Percentiles rank a stretch among this genome's conserved stretches.
Evolutionary conservation across 2,113 vertebrate species (phyloP).

Genomic region (Percina caprodes): DNA sequence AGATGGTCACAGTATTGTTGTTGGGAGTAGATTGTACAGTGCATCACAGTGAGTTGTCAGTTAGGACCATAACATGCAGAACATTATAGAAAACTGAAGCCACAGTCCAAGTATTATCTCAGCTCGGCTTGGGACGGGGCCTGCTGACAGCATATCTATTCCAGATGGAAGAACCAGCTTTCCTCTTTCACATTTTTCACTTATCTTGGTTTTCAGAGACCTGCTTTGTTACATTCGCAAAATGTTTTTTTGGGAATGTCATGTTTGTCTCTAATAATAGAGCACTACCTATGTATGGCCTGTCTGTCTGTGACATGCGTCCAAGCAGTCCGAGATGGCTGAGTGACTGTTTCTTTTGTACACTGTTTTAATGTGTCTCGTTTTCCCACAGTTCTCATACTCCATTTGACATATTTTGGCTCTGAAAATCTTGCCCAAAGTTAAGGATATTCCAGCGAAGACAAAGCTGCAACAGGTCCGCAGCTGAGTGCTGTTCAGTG

Average conservation of each 20-base stretch:
- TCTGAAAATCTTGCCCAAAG: constrained; percentile 2
- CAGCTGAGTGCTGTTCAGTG: constrained; percentile 47
- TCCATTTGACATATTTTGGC: constrained; percentile 33
- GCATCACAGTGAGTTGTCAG: constrained; percentile 20
- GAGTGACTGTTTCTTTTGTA: constrained; percentile 6
- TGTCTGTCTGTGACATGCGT: not conserved
- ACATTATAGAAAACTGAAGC: constrained; percentile 44
- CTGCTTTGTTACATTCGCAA: constrained; percentile 7
- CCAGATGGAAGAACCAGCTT: constrained; percentile 66
- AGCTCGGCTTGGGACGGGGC: constrained; percentile 26
- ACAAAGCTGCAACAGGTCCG: constrained; percentile 7
- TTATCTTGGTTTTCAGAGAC: constrained; percentile 28
- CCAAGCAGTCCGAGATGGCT: not conserved
- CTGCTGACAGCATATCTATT: constrained; percentile 48
- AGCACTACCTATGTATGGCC: not conserved
- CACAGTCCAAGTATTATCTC: constrained; percentile 52
- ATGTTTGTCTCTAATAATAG: constrained; percentile 18
- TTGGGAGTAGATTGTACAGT: constrained; percentile 10
- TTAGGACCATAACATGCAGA: constrained; percentile 31
- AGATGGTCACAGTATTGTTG: constrained; percentile 21
- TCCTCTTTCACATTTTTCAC: constrained; percentile 34
- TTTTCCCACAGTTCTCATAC: not conserved
- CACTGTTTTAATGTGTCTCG: not conserved
- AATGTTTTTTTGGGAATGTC: constrained; percentile 13
- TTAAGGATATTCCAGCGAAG: constrained; percentile 16